Percentiles rank a stretch among this genome's conserved stretches.
phyloP scores from a whole-genome alignment of 2,113 vertebrate species.

The Ciconia boyciana region DNA sequence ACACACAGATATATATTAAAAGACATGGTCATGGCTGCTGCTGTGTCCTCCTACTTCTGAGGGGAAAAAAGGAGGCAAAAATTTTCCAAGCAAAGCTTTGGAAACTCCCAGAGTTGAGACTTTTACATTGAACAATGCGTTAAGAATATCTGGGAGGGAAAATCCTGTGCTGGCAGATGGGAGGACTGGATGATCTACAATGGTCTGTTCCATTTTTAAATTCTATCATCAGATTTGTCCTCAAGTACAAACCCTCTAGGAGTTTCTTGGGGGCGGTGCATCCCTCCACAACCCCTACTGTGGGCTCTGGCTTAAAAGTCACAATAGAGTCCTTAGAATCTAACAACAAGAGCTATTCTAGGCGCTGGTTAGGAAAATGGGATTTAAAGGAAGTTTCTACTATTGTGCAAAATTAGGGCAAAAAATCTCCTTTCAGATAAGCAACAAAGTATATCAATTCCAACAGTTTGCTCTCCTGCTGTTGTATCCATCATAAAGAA shows the following conservation, averaged over 20 bases:
- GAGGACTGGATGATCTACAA: conserved; percentile 51
- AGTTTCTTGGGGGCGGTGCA: conserved; percentile 53
- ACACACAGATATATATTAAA: conserved; percentile 38
- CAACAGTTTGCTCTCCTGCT: conserved; percentile 73
- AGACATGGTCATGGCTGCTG: conserved; percentile 45
- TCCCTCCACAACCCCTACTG: conserved; percentile 66
- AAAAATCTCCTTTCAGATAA: conserved; percentile 71
- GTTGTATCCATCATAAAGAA: conserved; percentile 68
- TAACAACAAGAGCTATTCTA: conserved; percentile 69
- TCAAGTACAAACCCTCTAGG: conserved; percentile 62
- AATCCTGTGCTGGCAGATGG: conserved; percentile 26
- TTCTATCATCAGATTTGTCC: conserved; percentile 57
- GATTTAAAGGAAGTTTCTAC: conserved; percentile 72
- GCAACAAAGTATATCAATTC: conserved; percentile 71
- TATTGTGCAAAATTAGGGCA: conserved; percentile 73
- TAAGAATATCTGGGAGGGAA: conserved; percentile 64
- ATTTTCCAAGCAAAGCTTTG: conserved; percentile 38
- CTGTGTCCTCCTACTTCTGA: conserved; percentile 49
- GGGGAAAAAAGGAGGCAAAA: conserved; percentile 31
- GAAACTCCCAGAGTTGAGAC: conserved; percentile 54
- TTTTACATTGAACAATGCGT: conserved; percentile 54
- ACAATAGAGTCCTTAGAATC: conserved; percentile 70
- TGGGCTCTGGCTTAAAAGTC: conserved; percentile 63
- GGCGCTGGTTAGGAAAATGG: conserved; percentile 68
- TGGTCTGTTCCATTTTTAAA: conserved; percentile 61